phyloP scores from a whole-genome alignment of 2,888 invertebrate species.

The Pollenia griseotomentosa region DNA sequence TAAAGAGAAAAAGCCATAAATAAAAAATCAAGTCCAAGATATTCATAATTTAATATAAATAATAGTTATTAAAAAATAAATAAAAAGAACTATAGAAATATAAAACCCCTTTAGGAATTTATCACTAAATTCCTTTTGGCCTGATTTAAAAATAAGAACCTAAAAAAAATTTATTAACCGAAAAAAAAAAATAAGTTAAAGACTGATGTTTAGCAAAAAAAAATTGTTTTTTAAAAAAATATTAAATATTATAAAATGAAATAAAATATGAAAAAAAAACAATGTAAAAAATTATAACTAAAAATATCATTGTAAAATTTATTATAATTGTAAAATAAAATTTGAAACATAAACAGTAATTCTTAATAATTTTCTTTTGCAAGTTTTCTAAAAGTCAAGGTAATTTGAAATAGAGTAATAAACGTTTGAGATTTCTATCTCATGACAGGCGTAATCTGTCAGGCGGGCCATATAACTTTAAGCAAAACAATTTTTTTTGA shows the following conservation, averaged over 20 bases:
- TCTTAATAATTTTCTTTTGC: too few species aligned
- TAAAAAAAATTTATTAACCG: neutral
- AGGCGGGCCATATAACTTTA: too few species aligned
- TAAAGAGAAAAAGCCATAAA: too few species aligned
- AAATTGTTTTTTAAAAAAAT: constrained; percentile 56
- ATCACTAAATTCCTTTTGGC: constrained; percentile 6
- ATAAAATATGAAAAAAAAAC: constrained; percentile 24
- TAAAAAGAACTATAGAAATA: neutral
- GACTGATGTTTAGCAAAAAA: constrained; percentile 72
- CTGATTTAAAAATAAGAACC: constrained; percentile 15
- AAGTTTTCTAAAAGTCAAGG: too few species aligned
- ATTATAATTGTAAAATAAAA: constrained; percentile 48
- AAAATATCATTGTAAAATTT: constrained; percentile 55
- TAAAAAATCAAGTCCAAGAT: too few species aligned
- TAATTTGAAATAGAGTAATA: too few species aligned
- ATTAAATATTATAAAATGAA: constrained; percentile 28
- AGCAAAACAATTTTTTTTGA: too few species aligned
- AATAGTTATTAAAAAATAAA: neutral
- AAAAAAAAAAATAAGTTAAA: constrained; percentile 68
- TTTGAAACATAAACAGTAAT: constrained; percentile 10
- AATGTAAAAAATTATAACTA: constrained; percentile 35
- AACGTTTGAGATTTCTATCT: too few species aligned
- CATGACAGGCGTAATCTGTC: too few species aligned
- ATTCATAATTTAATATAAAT: neutral
- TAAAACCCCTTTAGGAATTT: neutral